These are phyloP conservation scores for Polymixis flavicincta DNA, from an alignment of 2,888 invertebrate genomes.

Conservation along the genomic window DNA sequence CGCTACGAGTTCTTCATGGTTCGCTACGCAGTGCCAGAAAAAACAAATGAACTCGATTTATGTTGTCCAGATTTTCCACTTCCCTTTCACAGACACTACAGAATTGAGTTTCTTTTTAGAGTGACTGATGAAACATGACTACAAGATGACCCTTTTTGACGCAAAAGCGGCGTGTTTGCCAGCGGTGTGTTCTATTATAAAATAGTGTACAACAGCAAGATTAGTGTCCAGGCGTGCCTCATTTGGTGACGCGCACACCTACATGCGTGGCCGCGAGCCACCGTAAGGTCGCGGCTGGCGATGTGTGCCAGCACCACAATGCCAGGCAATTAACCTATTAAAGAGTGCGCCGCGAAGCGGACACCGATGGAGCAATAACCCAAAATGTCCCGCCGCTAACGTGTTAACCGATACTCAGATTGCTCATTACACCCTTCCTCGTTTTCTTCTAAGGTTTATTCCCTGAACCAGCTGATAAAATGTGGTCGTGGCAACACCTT, in stretches of 20 bases:
- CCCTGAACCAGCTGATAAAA: constrained; percentile 23
- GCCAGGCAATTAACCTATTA: constrained; percentile 90
- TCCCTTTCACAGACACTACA: constrained; percentile 59
- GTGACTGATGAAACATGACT: constrained; percentile 44
- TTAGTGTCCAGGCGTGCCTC: constrained; percentile 75
- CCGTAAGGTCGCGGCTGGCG: constrained; percentile 88
- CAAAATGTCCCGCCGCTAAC: constrained; percentile 78
- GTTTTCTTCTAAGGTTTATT: constrained; percentile 24
- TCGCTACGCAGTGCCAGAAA: constrained; percentile 73
- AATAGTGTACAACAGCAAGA: constrained; percentile 57
- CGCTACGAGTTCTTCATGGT: constrained; percentile 76
- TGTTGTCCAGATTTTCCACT: constrained; percentile 65
- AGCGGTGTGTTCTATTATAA: constrained; percentile 53
- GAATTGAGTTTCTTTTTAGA: constrained; percentile 49
- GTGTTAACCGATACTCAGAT: constrained; percentile 74
- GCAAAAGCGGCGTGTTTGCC: constrained; percentile 45
- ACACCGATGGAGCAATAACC: constrained; percentile 85
- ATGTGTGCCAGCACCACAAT: constrained; percentile 89
- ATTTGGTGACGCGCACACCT: constrained; percentile 83
- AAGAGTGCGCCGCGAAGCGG: constrained; percentile 83
- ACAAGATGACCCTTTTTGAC: constrained; percentile 50
- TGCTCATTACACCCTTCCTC: constrained; percentile 38
- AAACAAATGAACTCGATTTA: constrained; percentile 72
- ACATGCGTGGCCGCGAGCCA: constrained; percentile 87
- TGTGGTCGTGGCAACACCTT: constrained; percentile 5